Conservation (phyloP, 2,888 invertebrate genomes). For the Entomobrya proxima region DNA sequence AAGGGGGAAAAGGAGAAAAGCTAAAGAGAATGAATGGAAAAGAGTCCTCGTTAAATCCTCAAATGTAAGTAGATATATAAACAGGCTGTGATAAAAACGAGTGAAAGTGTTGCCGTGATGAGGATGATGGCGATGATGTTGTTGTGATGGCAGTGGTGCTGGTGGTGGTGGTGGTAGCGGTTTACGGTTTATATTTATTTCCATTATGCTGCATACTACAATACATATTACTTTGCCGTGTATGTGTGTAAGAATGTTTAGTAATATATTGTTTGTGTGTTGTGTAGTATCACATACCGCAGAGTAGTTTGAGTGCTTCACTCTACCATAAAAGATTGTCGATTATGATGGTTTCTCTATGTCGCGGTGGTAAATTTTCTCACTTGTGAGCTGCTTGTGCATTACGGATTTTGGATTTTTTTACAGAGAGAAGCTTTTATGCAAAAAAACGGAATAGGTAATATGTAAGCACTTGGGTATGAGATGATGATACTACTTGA, state of each 20-base stretch:
- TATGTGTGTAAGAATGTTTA: not conserved
- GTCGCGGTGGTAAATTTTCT: not conserved
- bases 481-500: too few relatives aligned
- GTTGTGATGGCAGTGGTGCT: not conserved
- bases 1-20: not conserved
- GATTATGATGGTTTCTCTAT: constrained; percentile 27
- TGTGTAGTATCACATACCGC: not conserved
- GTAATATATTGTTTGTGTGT: not conserved
- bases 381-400: not conserved
- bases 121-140: not conserved
- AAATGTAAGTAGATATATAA: constrained; percentile 14
- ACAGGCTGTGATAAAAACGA: constrained; percentile 7
- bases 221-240: not conserved
- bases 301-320: not conserved
- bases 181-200: constrained; percentile 2
- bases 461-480: too few relatives aligned
- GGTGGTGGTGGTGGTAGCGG: too few relatives aligned
- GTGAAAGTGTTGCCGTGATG: constrained; percentile 5
- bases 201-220: not conserved
- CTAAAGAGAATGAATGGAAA: not conserved
- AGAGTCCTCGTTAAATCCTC: constrained; percentile 1
- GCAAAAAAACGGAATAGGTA: too few relatives aligned
- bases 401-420: too few relatives aligned
- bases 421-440: too few relatives aligned
- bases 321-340: constrained; percentile 5